Percentiles rank a stretch among this genome's conserved stretches.
Conservation (phyloP, 2,113 vertebrate species). For the Stigmatopora argus region DNA sequence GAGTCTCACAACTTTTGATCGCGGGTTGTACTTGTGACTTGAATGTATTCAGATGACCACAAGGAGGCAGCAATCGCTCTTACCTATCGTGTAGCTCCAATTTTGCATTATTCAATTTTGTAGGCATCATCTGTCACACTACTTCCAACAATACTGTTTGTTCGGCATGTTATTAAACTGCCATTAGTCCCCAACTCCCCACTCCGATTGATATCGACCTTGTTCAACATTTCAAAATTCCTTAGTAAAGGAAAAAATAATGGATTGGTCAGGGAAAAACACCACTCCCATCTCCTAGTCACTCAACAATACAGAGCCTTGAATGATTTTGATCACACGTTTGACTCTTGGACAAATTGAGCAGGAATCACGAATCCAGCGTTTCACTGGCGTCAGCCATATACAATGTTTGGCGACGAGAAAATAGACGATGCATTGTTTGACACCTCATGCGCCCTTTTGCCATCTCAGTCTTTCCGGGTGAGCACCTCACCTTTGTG, state of each 20-base stretch:
- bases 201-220: conserved; percentile 3
- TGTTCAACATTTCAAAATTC: conserved; percentile 25
- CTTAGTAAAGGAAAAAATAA: conserved; percentile 39
- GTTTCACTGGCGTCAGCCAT: conserved; percentile 16
- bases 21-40: not conserved
- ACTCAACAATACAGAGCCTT: conserved; percentile 25
- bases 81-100: not conserved
- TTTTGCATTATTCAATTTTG: not conserved
- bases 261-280: conserved; percentile 38
- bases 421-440: conserved; percentile 39
- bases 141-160: conserved; percentile 26
- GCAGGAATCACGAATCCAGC: conserved; percentile 36
- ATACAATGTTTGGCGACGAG: conserved; percentile 47
- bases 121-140: conserved; percentile 25
- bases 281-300: conserved; percentile 9
- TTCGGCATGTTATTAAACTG: conserved; percentile 32
- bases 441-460: conserved; percentile 13
- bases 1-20: too few species aligned
- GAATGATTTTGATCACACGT: conserved; percentile 34
- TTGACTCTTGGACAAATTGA: conserved; percentile 41
- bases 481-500: conserved; percentile 63
- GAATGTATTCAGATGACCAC: conserved; percentile 32
- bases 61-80: conserved; percentile 51
- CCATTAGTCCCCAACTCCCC: conserved; percentile 11
- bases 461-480: conserved; percentile 39